Base-by-base conservation (phyloP, 2,888 invertebrate species). In the Tenthredo amoena region DNA sequence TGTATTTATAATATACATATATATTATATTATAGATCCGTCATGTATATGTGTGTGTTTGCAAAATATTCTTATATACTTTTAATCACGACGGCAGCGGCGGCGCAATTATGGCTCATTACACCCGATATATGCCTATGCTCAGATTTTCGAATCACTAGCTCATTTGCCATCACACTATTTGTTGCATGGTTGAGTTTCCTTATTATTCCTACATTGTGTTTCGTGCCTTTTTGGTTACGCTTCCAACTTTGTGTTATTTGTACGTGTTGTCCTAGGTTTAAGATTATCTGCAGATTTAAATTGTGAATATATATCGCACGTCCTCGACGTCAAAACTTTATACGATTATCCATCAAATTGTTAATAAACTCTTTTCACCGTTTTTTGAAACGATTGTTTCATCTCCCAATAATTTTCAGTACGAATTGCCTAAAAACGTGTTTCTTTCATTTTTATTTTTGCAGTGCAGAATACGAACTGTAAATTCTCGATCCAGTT, bases 161-260 rank as follows among this genome's bases (percentile, higher is more conserved):
- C 83, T 83, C 83, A 83, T 83, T 83, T 83, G 68, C 50, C 83
- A 83, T 71, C 71, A 91, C 91, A 90, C 89, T 92, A 90, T 90
- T 91, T 90, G 93, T 93, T 94, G 94, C 94, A 93, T 93, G 93
- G 92, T 94, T 93, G 87, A 90, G 91, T 94, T 93, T 91, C 91
- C 89, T 93, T 93, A 91, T 92, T 88, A 91, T 91, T 94, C 94
- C 94, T 93, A 92, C 92, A 91, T 93, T 94, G 94, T 95, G 95
- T 96, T 95, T 95, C 95, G 95, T 96, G 95, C 95, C 95, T 95
- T 95, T 95, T 94, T 94, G 94, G 95, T 96, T 95, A 89, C 91
- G 93, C 93, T 92, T 93, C 87, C 86, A 86, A 91, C 87, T 91
- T 90, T 91, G 90, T 91, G 92, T 92, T 91, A 89, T 87, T 90